Evolutionary conservation across 2,888 invertebrate species (phyloP), one percentile per base, ranked within the genome.

Genomic region (Portevinia maculata): DNA sequence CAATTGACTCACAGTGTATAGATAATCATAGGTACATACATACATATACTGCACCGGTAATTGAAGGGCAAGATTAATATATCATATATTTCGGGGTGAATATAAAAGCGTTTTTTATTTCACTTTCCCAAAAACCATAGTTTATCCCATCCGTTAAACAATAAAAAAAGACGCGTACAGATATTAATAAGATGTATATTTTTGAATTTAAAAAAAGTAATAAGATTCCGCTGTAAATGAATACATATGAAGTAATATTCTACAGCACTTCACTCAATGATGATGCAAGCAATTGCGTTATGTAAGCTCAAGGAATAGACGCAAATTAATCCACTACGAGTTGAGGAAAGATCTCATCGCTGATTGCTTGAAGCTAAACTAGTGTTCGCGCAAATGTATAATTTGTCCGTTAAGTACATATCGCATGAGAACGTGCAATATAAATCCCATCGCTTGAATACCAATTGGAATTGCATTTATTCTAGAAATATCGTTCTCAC

Each of bases 391-490:
- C 34, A 34, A 11, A n/a, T 8, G 11, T 34, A 34, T 7, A 34
- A n/a, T 2, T 4, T 5, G 24, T 5, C 24, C 3, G 24, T 24
- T 24, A 30, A 41, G 9, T 32, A 21, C 3, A 6, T 44, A 64
- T 64, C 46, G 64, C 53, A 62, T 62, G 60, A 28, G 17, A 52
- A 32, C 4, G 55, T 1, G 30, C 48, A 39, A 64, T 73, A 55
- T 3, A 48, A 48, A 73, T 55, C 62, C 53, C n/a, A 50, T 65
- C 32, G 64, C 74, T 65, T 34, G 32, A 41, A 8, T 32, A 37
- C 19, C 24, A 17, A 65, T 74, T 59, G 74, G 32, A 67, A 67
- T 41, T 59, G 50, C 24, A 65, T 67, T 64, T 46, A 28, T 37
- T 67, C 37, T 44, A 30, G 59, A 67, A 75, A 48, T 64, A 50